Percentiles rank a stretch among this genome's conserved stretches.
These are phyloP conservation scores for Machimus atricapillus DNA, from an alignment of 2,888 invertebrate genomes.

Conservation along the genomic window DNA sequence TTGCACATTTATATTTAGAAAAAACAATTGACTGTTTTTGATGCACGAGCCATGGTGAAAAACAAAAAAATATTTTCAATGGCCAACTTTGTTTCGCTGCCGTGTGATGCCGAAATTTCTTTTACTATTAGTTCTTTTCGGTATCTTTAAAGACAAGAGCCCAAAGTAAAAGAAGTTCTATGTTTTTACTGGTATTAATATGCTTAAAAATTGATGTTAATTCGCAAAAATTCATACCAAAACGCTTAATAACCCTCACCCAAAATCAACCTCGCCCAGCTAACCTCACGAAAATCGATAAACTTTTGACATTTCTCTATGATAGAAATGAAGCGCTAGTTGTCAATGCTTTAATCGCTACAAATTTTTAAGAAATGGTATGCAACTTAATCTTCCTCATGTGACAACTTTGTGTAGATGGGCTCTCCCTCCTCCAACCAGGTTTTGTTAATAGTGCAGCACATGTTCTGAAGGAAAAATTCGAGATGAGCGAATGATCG, in stretches of 20 bases:
- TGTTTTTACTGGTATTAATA: not conserved
- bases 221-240: not conserved
- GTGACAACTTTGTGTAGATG: too few relatives aligned
- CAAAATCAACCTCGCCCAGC: not conserved
- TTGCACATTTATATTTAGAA: not conserved
- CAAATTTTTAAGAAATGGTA: too few relatives aligned
- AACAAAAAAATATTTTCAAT: not conserved
- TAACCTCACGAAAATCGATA: conserved; percentile 18
- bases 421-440: too few relatives aligned
- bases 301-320: not conserved
- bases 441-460: too few relatives aligned
- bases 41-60: not conserved
- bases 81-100: not conserved
- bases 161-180: conserved; percentile 45
- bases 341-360: not conserved
- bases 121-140: conserved; percentile 44
- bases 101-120: conserved; percentile 35
- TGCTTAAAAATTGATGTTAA: not conserved
- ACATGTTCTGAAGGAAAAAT: too few relatives aligned
- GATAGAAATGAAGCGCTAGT: not conserved
- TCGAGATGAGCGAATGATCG: too few relatives aligned
- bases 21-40: not conserved
- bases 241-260: not conserved
- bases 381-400: too few relatives aligned
- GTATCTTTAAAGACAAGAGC: conserved; percentile 21